These are phyloP conservation scores for Idaea biselata DNA, from an alignment of 2,888 invertebrate genomes.

Conservation along the genomic window DNA sequence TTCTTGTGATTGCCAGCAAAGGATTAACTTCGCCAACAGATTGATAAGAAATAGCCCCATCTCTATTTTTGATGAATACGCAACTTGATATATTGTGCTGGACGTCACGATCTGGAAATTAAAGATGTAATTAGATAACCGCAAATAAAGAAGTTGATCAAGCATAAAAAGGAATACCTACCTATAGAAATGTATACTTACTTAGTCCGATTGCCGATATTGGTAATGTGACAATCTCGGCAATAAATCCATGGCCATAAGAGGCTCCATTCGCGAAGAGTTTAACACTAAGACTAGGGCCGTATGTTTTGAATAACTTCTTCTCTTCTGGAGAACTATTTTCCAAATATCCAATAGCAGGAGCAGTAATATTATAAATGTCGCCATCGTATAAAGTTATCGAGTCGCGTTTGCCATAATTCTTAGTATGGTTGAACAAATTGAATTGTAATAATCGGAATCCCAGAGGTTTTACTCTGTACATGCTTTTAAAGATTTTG, in stretches of 20 bases:
- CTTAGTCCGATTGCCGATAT: slow-evolving; percentile 94
- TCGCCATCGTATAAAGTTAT: slow-evolving; percentile 95
- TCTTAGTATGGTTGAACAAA: slow-evolving; percentile 92
- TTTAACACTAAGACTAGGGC: slow-evolving; percentile 92
- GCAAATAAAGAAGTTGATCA: background rate
- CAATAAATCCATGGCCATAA: slow-evolving; percentile 96
- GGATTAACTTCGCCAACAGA: slow-evolving; percentile 98
- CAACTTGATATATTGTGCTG: slow-evolving; percentile 94
- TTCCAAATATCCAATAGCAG: slow-evolving; percentile 85
- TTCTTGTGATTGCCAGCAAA: slow-evolving; percentile 90
- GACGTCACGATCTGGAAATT: slow-evolving; percentile 88
- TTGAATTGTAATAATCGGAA: slow-evolving; percentile 95
- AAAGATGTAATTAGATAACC: background rate
- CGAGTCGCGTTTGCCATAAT: slow-evolving; percentile 90
- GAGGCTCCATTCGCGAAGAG: slow-evolving; percentile 97
- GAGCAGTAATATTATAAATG: slow-evolving; percentile 91
- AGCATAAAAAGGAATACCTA: background rate
- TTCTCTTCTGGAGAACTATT: slow-evolving; percentile 86
- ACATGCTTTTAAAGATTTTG: slow-evolving; percentile 95
- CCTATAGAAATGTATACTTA: slow-evolving; percentile 71
- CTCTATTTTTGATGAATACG: slow-evolving; percentile 88
- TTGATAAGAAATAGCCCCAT: slow-evolving; percentile 92
- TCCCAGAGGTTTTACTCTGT: slow-evolving; percentile 92
- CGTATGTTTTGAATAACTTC: slow-evolving; percentile 86
- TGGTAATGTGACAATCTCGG: slow-evolving; percentile 97